Conservation (phyloP, 2,797 vertebrate species). For the Knipowitschia caucasica region DNA sequence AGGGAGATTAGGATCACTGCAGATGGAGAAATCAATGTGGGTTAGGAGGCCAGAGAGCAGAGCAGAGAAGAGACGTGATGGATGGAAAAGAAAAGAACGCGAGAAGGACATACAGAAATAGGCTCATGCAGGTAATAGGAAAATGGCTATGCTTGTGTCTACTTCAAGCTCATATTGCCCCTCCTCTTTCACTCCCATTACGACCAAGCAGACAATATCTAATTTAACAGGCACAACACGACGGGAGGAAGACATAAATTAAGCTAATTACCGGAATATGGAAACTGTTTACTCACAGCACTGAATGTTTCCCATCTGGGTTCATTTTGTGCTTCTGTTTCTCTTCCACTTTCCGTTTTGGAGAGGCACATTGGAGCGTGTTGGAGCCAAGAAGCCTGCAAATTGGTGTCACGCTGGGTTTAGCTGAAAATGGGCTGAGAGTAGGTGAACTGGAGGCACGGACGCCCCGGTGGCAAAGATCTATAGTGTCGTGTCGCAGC, state of each 20-base stretch:
- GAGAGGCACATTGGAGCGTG: constrained; percentile 16
- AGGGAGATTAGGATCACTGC: constrained; percentile 19
- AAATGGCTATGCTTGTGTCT: constrained; percentile 16
- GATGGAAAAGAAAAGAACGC: constrained; percentile 32
- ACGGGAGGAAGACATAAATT: constrained; percentile 39
- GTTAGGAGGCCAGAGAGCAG: constrained; percentile 30
- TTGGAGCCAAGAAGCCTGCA: constrained; percentile 28
- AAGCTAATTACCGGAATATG: constrained; percentile 39
- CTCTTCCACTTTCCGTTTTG: constrained; percentile 17
- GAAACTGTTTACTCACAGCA: constrained; percentile 40
- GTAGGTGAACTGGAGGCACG: constrained; percentile 21
- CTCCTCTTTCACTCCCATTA: constrained; percentile 24
- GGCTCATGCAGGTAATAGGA: constrained; percentile 12
- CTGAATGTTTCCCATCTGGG: constrained; percentile 33
- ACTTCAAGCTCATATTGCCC: constrained; percentile 20
- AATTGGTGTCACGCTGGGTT: constrained; percentile 46
- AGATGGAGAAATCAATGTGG: constrained; percentile 46
- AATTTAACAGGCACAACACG: constrained; percentile 41
- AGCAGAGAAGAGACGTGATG: constrained; percentile 23
- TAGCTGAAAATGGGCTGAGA: constrained; percentile 26
- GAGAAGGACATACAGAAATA: constrained; percentile 11
- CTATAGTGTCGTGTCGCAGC: constrained; percentile 4
- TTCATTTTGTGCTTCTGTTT: constrained; percentile 12
- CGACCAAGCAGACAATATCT: constrained; percentile 27
- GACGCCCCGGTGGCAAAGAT: constrained; percentile 20